Conservation (phyloP, 2,113 vertebrate species). For the Nansenia antarctica region DNA sequence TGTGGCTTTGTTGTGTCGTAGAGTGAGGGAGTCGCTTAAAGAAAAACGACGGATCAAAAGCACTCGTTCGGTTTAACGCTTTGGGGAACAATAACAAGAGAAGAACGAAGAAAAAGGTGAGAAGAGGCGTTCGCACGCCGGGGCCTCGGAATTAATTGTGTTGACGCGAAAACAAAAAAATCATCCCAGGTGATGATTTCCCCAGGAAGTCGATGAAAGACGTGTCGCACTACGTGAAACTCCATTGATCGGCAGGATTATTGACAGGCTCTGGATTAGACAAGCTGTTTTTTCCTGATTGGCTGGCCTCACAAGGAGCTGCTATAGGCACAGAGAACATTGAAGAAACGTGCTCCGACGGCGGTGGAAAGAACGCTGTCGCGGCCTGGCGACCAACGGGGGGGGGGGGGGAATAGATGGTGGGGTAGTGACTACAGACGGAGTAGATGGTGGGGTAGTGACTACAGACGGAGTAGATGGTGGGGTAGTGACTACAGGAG, state of each 20-base stretch:
- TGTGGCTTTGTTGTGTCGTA: neutral
- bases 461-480: too few relatives aligned
- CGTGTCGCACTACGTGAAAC: constrained; percentile 7
- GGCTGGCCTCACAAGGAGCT: neutral
- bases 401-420: too few relatives aligned
- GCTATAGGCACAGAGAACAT: neutral
- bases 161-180: neutral
- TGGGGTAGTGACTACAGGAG: too few relatives aligned
- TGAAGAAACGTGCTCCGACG: neutral
- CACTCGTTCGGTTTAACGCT: neutral
- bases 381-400: too few relatives aligned
- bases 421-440: too few relatives aligned
- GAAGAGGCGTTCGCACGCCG: neutral
- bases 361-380: too few relatives aligned
- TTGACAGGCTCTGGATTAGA: constrained; percentile 23
- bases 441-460: too few relatives aligned
- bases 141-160: constrained; percentile 8
- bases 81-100: neutral
- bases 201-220: constrained; percentile 4
- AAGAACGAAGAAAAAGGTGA: neutral
- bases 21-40: neutral
- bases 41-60: constrained; percentile 9
- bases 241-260: constrained; percentile 9
- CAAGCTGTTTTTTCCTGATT: constrained; percentile 32
- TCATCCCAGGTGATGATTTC: neutral